Evolutionary conservation across 2,797 vertebrate species (phyloP).

Genomic region (Poecilia picta): DNA sequence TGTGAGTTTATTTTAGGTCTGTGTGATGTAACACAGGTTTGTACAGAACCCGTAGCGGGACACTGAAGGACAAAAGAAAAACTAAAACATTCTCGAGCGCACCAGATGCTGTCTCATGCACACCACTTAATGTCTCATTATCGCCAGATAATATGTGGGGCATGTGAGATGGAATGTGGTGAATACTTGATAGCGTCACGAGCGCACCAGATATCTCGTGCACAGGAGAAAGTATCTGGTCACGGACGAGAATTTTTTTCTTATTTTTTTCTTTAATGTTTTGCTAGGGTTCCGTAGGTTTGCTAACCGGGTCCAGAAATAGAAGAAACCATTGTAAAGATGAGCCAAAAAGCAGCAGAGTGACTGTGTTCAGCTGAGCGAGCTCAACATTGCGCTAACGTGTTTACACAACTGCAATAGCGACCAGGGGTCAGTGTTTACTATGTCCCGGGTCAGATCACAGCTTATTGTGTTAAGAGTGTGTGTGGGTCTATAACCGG

Average conservation of each 20-base stretch:
- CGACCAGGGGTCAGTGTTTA: not conserved
- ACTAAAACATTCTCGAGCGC: no score
- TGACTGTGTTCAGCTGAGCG: not conserved
- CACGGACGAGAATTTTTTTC: no score
- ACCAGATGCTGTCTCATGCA: no score
- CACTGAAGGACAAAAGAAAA: no score
- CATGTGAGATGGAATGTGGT: no score
- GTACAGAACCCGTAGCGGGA: no score
- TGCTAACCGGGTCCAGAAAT: conserved; percentile 4
- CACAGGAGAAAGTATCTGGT: no score
- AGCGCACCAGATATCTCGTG: no score
- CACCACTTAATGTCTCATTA: no score
- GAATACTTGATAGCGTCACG: no score
- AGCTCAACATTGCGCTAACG: conserved; percentile 10
- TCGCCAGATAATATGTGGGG: no score
- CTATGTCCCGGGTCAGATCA: not conserved
- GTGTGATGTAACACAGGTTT: not conserved
- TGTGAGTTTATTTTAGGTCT: conserved; percentile 2
- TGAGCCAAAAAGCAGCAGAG: conserved; percentile 16
- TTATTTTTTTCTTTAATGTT: no score
- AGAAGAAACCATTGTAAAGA: not conserved
- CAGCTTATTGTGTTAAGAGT: conserved; percentile 2
- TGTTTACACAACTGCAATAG: conserved; percentile 39
- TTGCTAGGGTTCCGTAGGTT: not conserved
- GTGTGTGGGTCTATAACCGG: conserved; percentile 17